Evolutionary conservation across 1,140 invertebrate species (phyloP).

Genomic region (Halictus rubicundus): DNA sequence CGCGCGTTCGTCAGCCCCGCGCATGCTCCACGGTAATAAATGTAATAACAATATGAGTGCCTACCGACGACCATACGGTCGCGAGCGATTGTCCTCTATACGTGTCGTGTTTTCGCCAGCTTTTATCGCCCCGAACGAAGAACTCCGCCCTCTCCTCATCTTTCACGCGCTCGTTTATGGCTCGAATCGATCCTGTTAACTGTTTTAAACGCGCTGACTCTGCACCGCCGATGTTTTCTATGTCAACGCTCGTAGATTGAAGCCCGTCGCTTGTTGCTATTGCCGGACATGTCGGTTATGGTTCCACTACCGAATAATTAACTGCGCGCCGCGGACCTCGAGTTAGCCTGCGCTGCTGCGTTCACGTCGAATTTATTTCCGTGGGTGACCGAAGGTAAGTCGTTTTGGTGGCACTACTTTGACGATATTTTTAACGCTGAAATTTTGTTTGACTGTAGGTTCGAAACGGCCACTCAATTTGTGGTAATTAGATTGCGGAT

Average conservation of each 20-base stretch:
- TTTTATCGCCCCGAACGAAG: conserved; percentile 11
- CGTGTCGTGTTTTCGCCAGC: background rate
- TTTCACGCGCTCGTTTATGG: conserved; percentile 41
- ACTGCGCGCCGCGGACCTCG: conserved; percentile 22
- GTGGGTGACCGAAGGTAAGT: too few relatives aligned
- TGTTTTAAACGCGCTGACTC: conserved; percentile 54
- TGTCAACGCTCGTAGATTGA: conserved; percentile 43
- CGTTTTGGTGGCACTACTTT: too few relatives aligned
- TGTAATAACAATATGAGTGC: conserved; percentile 38
- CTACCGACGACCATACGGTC: background rate
- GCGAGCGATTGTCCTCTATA: background rate
- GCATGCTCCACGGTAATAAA: conserved; percentile 1
- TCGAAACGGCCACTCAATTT: too few relatives aligned
- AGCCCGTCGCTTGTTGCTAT: conserved; percentile 19
- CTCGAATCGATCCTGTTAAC: conserved; percentile 59
- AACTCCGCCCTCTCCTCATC: conserved; percentile 27
- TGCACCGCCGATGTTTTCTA: conserved; percentile 19
- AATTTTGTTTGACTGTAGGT: too few relatives aligned
- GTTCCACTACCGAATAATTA: conserved; percentile 23
- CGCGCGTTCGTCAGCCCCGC: background rate
- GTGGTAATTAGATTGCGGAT: too few relatives aligned
- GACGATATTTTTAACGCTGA: too few relatives aligned
- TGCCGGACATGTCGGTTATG: conserved; percentile 30
- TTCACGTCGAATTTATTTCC: too few relatives aligned
- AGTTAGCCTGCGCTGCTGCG: too few relatives aligned